Percentiles rank a stretch among this genome's conserved stretches.
Evolutionary conservation across 2,113 vertebrate species (phyloP).

Genomic region (Myotis brandtii): DNA sequence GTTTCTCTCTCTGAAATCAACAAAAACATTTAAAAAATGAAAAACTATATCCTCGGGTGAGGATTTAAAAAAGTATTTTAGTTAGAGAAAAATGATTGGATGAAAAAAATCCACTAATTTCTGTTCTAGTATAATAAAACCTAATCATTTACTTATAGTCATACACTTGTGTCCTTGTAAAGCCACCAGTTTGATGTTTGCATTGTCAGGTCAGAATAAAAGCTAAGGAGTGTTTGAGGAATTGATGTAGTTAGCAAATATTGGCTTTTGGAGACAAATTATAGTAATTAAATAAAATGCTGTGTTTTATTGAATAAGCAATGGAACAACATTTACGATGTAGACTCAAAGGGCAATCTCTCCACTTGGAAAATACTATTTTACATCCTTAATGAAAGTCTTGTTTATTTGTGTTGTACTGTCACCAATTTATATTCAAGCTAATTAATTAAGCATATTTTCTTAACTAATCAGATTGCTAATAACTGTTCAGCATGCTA

Average conservation of each 20-base stretch:
- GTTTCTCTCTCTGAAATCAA: too few species aligned
- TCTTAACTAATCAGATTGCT: conserved; percentile 6
- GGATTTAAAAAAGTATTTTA: neutral
- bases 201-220: neutral
- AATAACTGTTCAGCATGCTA: neutral
- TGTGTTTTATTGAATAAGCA: neutral
- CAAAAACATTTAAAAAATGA: too few species aligned
- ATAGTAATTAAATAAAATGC: conserved; percentile 11
- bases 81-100: neutral
- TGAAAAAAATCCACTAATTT: conserved; percentile 19
- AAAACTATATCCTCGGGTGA: too few species aligned
- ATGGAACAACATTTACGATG: neutral
- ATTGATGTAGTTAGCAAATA: neutral
- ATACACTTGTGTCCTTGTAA: neutral
- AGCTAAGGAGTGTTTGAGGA: neutral
- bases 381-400: conserved; percentile 30
- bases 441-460: conserved; percentile 17
- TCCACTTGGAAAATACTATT: conserved; percentile 8
- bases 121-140: neutral
- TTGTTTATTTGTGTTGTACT: conserved; percentile 1
- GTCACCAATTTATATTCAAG: neutral
- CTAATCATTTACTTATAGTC: neutral
- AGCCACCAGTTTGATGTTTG: neutral
- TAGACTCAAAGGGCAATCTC: neutral
- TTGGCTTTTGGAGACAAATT: conserved; percentile 50